phyloP scores from a whole-genome alignment of 2,797 vertebrate genomes.

The Merluccius polli region DNA sequence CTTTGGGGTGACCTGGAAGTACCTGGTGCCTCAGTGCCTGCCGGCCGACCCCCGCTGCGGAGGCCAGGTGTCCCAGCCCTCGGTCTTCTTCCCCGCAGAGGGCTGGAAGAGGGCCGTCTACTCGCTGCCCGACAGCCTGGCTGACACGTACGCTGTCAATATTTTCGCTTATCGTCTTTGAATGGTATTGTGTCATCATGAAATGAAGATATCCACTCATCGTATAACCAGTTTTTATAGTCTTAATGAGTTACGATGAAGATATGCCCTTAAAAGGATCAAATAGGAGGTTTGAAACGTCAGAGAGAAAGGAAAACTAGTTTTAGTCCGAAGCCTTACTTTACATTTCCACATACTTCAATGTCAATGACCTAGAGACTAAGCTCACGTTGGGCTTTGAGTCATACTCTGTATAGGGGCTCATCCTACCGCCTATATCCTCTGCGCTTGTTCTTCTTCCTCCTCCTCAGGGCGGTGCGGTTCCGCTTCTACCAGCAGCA shows the following conservation, averaged over 20 bases:
- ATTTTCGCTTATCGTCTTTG: too few relatives aligned
- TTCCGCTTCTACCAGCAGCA: conserved; percentile 97
- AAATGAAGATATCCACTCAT: too few relatives aligned
- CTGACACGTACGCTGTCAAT: conserved; percentile 72
- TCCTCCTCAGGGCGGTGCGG: conserved; percentile 79
- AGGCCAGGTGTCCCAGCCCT: conserved; percentile 90
- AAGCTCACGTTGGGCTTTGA: not conserved
- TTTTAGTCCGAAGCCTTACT: too few relatives aligned
- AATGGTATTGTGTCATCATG: too few relatives aligned
- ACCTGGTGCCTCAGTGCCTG: conserved; percentile 92
- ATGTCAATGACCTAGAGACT: too few relatives aligned
- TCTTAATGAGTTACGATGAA: too few relatives aligned
- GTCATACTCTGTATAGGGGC: not conserved
- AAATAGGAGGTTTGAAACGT: too few relatives aligned
- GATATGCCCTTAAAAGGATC: too few relatives aligned
- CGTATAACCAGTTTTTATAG: too few relatives aligned
- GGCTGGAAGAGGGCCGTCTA: conserved; percentile 94
- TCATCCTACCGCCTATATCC: not conserved
- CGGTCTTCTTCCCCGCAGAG: conserved; percentile 91
- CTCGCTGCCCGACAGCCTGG: conserved; percentile 83
- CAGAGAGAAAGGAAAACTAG: too few relatives aligned
- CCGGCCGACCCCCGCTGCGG: conserved; percentile 93
- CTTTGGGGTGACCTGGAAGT: conserved; percentile 96
- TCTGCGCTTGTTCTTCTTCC: not conserved
- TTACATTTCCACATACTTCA: too few relatives aligned